Evolutionary conservation across 2,888 invertebrate species (phyloP).

Genomic region (Arrhopalites spinosus): DNA sequence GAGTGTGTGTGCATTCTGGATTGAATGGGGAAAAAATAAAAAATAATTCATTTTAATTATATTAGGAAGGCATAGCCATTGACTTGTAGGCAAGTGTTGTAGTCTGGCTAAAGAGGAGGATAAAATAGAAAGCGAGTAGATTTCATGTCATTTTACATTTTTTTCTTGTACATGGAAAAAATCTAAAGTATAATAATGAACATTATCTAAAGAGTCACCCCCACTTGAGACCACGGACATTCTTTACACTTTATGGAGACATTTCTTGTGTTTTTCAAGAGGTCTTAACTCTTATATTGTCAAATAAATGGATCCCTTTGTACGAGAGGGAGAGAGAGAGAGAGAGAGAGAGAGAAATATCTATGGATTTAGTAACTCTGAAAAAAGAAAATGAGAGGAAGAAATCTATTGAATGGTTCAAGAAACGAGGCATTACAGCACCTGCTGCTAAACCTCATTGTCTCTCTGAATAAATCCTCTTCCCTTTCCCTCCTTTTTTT

Average conservation of each 20-base stretch:
- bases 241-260: constrained; percentile 23
- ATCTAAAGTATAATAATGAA: background rate
- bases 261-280: constrained; percentile 23
- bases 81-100: too few species aligned
- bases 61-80: too few species aligned
- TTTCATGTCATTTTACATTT: constrained; percentile 18
- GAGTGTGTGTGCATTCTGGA: too few species aligned
- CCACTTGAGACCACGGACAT: constrained; percentile 29
- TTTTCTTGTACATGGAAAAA: background rate
- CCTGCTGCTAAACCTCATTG: constrained; percentile 35
- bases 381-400: constrained; percentile 9
- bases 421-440: constrained; percentile 17
- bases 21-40: too few species aligned
- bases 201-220: constrained; percentile 4
- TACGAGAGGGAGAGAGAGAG: background rate
- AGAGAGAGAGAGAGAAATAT: background rate
- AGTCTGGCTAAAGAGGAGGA: too few species aligned
- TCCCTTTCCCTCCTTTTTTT: background rate
- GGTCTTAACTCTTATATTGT: background rate
- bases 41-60: too few species aligned
- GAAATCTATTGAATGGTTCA: constrained; percentile 12
- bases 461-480: constrained; percentile 17
- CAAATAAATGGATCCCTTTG: background rate
- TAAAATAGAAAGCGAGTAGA: constrained; percentile 17
- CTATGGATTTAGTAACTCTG: too few species aligned